Evolutionary conservation across 1,140 invertebrate species (phyloP).

Genomic region (Stegodyphus mimosarum): DNA sequence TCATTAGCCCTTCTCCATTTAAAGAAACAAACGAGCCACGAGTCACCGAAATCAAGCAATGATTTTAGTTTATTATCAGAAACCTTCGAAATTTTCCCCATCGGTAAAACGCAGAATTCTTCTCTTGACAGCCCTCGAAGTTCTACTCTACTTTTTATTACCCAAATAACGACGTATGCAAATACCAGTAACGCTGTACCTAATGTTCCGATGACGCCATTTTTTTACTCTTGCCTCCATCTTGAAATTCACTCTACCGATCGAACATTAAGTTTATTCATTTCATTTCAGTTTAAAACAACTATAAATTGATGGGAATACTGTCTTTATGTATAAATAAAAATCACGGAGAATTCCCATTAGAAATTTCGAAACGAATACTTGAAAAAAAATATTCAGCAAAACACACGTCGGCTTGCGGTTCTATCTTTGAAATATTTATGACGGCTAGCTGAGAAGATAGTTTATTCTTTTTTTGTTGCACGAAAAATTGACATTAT

Average conservation of each 20-base stretch:
- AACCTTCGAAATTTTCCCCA: slow-evolving; percentile 8
- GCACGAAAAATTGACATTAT: slow-evolving; percentile 47
- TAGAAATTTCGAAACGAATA: slow-evolving; percentile 21
- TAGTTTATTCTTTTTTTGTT: slow-evolving; percentile 18
- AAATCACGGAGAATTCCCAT: slow-evolving; percentile 55
- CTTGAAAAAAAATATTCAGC: not conserved
- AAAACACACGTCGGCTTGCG: slow-evolving; percentile 24
- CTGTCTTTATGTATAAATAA: slow-evolving; percentile 40
- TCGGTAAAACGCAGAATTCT: not conserved
- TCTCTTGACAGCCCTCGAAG: no score
- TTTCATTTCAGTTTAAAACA: slow-evolving; percentile 45
- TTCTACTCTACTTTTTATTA: slow-evolving; percentile 16
- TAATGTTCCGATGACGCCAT: slow-evolving; percentile 37
- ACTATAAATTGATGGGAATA: slow-evolving; percentile 26
- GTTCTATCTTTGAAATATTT: slow-evolving; percentile 54
- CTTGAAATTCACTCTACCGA: not conserved
- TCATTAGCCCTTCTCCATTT: not conserved
- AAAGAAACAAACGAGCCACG: not conserved
- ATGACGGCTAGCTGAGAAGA: slow-evolving; percentile 6
- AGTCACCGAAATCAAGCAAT: slow-evolving; percentile 21
- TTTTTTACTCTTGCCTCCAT: slow-evolving; percentile 11
- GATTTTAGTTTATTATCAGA: slow-evolving; percentile 32
- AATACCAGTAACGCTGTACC: slow-evolving; percentile 25
- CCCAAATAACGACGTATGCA: slow-evolving; percentile 39
- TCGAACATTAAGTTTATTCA: slow-evolving; percentile 45